phyloP scores from a whole-genome alignment of 2,888 invertebrate species.

The Clepsis dumicolana region DNA sequence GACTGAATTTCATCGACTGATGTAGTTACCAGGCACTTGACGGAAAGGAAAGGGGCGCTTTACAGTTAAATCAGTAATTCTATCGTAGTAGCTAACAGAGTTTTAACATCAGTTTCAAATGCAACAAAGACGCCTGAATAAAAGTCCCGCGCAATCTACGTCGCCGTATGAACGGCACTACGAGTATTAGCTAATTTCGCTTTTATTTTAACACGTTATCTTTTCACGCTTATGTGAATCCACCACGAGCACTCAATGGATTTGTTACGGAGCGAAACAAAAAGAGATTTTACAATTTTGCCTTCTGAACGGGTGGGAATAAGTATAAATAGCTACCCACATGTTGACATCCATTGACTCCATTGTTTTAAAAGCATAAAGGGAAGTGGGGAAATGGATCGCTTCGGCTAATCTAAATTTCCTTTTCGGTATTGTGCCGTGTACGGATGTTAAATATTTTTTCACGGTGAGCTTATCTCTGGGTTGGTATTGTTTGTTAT shows the following conservation, averaged over 20 bases:
- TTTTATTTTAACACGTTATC: constrained; percentile 41
- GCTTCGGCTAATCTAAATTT: constrained; percentile 47
- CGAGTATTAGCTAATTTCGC: constrained; percentile 42
- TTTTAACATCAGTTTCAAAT: background rate
- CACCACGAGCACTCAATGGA: constrained; percentile 41
- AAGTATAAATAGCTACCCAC: constrained; percentile 8
- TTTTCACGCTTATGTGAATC: constrained; percentile 41
- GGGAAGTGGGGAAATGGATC: constrained; percentile 46
- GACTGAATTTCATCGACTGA: too few species aligned
- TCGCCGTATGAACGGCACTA: background rate
- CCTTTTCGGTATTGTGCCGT: constrained; percentile 42
- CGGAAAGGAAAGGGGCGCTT: too few species aligned
- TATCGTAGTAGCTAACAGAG: too few species aligned
- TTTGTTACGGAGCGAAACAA: constrained; percentile 43
- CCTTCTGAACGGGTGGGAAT: constrained; percentile 30
- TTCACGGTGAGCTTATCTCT: constrained; percentile 41
- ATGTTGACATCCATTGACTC: constrained; percentile 44
- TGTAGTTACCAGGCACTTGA: too few species aligned
- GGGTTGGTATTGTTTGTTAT: constrained; percentile 25
- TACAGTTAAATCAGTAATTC: too few species aligned
- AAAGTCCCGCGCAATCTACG: background rate
- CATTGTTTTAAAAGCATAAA: constrained; percentile 45
- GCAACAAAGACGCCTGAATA: background rate
- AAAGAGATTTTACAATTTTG: constrained; percentile 45
- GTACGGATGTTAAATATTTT: constrained; percentile 42